phyloP scores from a whole-genome alignment of 2,113 vertebrate species.

The Gallinago paraguaiae region DNA sequence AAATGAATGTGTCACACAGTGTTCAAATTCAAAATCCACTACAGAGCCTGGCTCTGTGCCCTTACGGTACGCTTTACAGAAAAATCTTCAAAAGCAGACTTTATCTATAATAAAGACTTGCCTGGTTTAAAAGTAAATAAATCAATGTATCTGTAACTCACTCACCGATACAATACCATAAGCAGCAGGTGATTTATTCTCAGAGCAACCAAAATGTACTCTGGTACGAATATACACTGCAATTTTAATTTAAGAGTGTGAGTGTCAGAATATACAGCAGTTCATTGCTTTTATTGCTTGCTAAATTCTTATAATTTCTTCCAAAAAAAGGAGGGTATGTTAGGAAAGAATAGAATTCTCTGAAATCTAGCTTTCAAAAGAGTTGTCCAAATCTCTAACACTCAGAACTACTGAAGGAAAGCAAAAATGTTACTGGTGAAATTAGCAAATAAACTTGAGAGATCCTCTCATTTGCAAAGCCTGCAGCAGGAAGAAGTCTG shows the following conservation, averaged over 20 bases:
- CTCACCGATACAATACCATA: background rate
- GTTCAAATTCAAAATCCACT: background rate
- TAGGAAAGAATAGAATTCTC: background rate
- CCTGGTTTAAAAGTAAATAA: background rate
- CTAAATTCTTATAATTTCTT: background rate
- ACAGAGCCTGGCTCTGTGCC: background rate
- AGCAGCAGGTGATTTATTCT: background rate
- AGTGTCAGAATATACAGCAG: background rate
- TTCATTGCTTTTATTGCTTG: background rate
- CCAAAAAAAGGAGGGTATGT: background rate
- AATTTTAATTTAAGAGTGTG: background rate
- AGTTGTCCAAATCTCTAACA: background rate
- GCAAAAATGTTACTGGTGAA: background rate
- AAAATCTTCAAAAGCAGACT: background rate
- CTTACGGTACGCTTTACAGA: fast-evolving
- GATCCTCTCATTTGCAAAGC: background rate
- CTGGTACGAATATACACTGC: background rate
- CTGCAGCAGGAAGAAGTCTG: background rate
- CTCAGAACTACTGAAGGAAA: background rate
- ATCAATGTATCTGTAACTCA: background rate
- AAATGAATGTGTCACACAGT: background rate
- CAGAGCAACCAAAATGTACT: background rate
- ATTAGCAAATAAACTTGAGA: background rate
- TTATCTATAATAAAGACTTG: background rate
- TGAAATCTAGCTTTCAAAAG: background rate